Conservation (phyloP, 2,797 vertebrate genomes). For the Poecilia picta region DNA sequence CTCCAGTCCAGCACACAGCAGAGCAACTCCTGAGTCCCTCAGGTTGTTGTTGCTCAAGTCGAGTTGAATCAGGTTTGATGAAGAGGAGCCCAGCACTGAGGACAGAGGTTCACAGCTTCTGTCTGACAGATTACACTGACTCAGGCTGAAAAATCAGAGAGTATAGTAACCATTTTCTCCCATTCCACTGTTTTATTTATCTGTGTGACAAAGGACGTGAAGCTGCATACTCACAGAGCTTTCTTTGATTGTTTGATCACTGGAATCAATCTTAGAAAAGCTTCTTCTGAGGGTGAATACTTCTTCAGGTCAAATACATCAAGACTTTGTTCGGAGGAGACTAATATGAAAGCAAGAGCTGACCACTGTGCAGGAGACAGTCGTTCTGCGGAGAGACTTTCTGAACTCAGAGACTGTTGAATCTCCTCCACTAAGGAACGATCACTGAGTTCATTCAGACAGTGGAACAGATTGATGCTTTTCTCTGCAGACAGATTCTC, state of each 20-base stretch:
- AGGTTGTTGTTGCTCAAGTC: slow-evolving; percentile 26
- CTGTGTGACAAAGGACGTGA: too few species aligned
- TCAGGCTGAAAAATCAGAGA: neutral
- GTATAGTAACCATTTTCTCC: too few species aligned
- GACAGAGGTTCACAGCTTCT: neutral
- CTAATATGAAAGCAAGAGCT: slow-evolving; percentile 8
- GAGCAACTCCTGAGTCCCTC: neutral
- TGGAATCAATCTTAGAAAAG: neutral
- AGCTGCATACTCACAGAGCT: neutral
- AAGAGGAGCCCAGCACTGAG: neutral
- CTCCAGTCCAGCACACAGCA: neutral
- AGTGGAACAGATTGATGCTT: neutral
- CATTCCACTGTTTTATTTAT: too few species aligned
- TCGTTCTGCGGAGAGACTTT: neutral
- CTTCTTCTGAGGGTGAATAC: neutral
- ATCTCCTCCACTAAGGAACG: too few species aligned
- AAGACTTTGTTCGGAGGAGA: slow-evolving; percentile 2
- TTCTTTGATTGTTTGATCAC: slow-evolving; percentile 5
- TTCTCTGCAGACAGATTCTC: neutral
- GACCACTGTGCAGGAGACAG: slow-evolving; percentile 14
- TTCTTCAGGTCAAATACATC: slow-evolving; percentile 2
- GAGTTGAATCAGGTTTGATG: slow-evolving; percentile 1
- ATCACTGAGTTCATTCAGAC: too few species aligned
- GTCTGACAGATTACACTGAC: neutral
- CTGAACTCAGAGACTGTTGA: neutral